Conservation (phyloP, 2,797 vertebrate genomes). For the Acrossocheilus fasciatus region DNA sequence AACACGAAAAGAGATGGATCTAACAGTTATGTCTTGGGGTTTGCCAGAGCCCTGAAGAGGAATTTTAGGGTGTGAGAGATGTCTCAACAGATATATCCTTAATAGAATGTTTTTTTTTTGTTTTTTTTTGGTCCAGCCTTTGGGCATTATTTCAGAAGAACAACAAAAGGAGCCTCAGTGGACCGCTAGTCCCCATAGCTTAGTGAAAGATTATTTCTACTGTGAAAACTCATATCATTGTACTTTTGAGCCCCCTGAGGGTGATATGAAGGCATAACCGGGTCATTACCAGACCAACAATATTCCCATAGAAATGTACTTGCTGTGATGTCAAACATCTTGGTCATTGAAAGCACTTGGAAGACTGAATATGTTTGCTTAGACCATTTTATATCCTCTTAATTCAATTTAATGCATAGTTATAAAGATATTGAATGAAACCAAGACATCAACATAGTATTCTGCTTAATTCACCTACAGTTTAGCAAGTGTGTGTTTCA, state of each 20-base stretch:
- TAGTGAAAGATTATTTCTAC: not conserved
- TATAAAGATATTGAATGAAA: constrained; percentile 17
- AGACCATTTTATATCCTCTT: constrained; percentile 36
- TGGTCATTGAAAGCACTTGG: not conserved
- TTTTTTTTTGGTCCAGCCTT: not conserved
- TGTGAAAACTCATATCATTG: constrained; percentile 5
- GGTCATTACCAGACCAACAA: not conserved
- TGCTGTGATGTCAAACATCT: not conserved
- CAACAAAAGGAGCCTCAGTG: not conserved
- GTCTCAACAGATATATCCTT: constrained; percentile 26
- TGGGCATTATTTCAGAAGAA: constrained; percentile 20
- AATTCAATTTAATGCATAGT: constrained; percentile 31
- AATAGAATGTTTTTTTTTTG: not conserved
- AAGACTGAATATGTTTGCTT: constrained; percentile 26
- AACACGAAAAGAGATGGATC: constrained; percentile 23
- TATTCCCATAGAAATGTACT: not conserved
- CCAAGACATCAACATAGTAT: not conserved
- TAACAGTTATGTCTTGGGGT: constrained; percentile 24
- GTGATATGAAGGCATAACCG: constrained; percentile 11
- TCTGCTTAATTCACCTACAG: not conserved
- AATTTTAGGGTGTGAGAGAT: constrained; percentile 19
- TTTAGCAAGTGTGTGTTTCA: not conserved
- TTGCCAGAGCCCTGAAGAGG: constrained; percentile 17
- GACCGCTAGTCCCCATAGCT: not conserved
- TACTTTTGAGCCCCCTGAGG: not conserved